Evolutionary conservation across 2,888 invertebrate species (phyloP).

Genomic region (Tridacna gigas): DNA sequence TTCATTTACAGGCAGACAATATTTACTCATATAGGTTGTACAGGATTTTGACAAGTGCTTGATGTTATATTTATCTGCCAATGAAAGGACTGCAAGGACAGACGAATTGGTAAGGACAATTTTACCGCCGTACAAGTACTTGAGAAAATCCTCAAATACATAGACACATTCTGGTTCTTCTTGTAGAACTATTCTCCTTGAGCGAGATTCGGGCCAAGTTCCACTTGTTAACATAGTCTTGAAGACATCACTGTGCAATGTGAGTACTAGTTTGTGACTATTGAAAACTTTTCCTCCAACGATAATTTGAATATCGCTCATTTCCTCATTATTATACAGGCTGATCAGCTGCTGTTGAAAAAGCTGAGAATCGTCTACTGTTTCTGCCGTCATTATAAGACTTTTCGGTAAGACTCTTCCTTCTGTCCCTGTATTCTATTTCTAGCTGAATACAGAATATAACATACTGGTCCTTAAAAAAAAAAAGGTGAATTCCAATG

Average conservation of each 20-base stretch:
- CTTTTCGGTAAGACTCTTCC: background rate
- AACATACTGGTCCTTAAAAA: background rate
- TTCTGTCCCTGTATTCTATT: background rate
- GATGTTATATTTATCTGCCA: slow-evolving; percentile 98
- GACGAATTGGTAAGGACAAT: slow-evolving; percentile 92
- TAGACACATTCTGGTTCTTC: slow-evolving; percentile 93
- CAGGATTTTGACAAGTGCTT: slow-evolving; percentile 94
- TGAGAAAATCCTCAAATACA: slow-evolving; percentile 95
- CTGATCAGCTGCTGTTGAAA: slow-evolving; percentile 64
- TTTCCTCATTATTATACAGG: slow-evolving; percentile 86
- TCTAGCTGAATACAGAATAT: background rate
- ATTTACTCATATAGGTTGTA: slow-evolving; percentile 93
- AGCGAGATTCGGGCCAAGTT: slow-evolving; percentile 96
- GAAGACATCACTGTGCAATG: slow-evolving; percentile 97
- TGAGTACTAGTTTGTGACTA: slow-evolving; percentile 95
- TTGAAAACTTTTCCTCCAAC: slow-evolving; percentile 93
- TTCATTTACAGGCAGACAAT: slow-evolving; percentile 93
- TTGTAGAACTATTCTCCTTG: slow-evolving; percentile 92
- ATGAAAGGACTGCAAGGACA: slow-evolving; percentile 93
- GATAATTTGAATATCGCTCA: slow-evolving; percentile 95
- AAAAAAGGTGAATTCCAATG: background rate
- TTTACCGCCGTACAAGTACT: slow-evolving; percentile 94
- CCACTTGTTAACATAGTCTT: slow-evolving; percentile 97
- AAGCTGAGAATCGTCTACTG: slow-evolving; percentile 49
- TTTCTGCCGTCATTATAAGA: slow-evolving; percentile 23